Evolutionary conservation across 2,113 vertebrate species (phyloP), one percentile per base, ranked within the genome.

Genomic region (Corythaixoides concolor): DNA sequence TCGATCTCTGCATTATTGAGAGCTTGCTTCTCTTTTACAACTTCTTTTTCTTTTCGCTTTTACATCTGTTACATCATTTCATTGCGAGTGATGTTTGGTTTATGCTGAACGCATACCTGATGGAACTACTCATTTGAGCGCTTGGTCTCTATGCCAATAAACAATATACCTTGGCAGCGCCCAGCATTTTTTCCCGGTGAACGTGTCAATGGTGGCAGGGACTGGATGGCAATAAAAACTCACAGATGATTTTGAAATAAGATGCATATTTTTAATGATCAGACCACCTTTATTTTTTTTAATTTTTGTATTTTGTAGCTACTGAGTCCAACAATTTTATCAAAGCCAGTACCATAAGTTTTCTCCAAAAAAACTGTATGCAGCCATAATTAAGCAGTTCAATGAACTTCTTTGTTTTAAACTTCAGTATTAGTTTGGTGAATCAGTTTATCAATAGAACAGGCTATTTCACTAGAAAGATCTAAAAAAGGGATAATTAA

Each of bases 401-500:
- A 76, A 27, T 43, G 50, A 73, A 77, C 37, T 76, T n/a, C 32
- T 53, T 72, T 0, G 5, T 93, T 91, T 92, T 13, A 76, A 97
- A 93, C 27, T 33, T 93, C 67, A 89, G 5, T 74, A 88, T 95
- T 85, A 97, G 70, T 73, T 89, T 27, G 37, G 55, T 74, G 87
- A 89, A 88, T 90, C 80, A 43, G 56, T 94, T 96, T 96, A 74
- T 96, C 91, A 88, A n/a, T 49, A 84, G 59, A 91, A 75, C 90
- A 93, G 88, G 19, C 79, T 93, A 56, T 94, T 94, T 90, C 33
- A 60, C 93, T 93, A 64, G 78, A 86, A 96, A 81, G 96, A 96
- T 91, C 94, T 97, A 66, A 96, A 97, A 90, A 80, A 91, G 43
- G 64, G 86, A 73, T 97, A 96, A 97, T 97, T 96, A 96, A 91